Evolutionary conservation across 2,888 invertebrate genomes (phyloP).

Genomic region (Brachylomia viminalis): DNA sequence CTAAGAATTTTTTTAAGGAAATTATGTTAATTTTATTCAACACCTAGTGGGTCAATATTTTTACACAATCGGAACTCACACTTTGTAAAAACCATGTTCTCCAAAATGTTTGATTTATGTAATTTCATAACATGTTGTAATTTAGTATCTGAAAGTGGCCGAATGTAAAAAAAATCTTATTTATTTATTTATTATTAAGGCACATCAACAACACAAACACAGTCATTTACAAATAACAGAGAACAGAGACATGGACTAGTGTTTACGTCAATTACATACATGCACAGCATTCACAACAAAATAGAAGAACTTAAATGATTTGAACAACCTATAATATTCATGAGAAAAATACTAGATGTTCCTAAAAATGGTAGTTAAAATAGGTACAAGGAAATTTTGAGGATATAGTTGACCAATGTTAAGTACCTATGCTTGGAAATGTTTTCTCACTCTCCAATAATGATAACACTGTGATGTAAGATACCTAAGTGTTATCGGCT

Average conservation of each 20-base stretch:
- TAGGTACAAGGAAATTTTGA: slow-evolving; percentile 5
- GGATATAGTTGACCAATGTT: neutral
- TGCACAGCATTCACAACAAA: too few species aligned
- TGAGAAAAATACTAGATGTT: neutral
- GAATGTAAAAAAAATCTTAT: neutral
- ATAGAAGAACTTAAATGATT: too few species aligned
- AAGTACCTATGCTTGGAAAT: neutral
- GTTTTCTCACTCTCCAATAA: slow-evolving; percentile 12
- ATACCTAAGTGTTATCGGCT: slow-evolving; percentile 37
- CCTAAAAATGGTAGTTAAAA: neutral
- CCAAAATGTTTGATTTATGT: neutral
- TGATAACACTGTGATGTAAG: slow-evolving; percentile 20
- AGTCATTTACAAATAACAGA: too few species aligned
- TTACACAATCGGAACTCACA: neutral
- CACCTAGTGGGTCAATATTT: slow-evolving; percentile 6
- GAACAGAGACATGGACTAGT: too few species aligned
- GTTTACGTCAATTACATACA: too few species aligned
- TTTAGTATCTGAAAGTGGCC: neutral
- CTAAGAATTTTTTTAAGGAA: neutral
- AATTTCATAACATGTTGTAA: neutral
- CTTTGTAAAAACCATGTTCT: neutral
- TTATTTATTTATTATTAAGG: too few species aligned
- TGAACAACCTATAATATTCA: neutral
- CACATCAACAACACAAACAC: too few species aligned
- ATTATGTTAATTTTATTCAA: slow-evolving; percentile 34